A percentile compares a stretch with the other conserved stretches of the same genome.
Conservation (phyloP, 37 sponge, comb jelly and placozoan genomes). For the Ephydatia muelleri region DNA sequence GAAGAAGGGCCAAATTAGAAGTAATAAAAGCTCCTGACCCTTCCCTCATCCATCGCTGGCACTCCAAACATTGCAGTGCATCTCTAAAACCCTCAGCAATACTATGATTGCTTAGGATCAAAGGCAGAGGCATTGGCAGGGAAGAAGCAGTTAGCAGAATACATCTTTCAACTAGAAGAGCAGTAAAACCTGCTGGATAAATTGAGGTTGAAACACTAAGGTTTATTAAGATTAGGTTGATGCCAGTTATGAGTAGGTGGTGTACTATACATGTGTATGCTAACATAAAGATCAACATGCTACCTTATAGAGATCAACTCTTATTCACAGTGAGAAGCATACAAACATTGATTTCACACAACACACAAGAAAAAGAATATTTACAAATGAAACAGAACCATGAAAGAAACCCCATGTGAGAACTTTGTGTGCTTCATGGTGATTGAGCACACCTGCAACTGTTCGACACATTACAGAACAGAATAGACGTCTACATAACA, state of each 20-base stretch:
- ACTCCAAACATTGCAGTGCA: conserved; percentile 43
- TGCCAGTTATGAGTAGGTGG: no score
- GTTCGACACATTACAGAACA: background rate
- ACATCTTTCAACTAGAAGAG: conserved; percentile 37
- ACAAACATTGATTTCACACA: background rate
- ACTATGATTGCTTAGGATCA: conserved; percentile 41
- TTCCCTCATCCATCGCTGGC: conserved; percentile 58
- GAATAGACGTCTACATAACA: conserved; percentile 16
- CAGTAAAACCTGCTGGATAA: background rate
- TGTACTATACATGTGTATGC: background rate
- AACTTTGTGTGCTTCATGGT: background rate
- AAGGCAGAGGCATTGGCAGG: conserved; percentile 51
- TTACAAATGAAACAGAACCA: background rate
- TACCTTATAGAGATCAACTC: background rate
- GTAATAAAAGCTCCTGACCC: conserved; percentile 63
- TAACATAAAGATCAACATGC: background rate
- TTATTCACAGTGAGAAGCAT: background rate
- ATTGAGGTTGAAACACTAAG: background rate
- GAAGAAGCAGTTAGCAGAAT: conserved; percentile 45
- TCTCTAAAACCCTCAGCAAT: conserved; percentile 18
- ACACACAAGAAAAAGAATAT: background rate
- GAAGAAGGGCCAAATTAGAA: conserved; percentile 36
- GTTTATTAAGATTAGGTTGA: background rate
- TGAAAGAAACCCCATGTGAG: background rate
- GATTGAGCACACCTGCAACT: background rate